Conservation (phyloP, 2,888 invertebrate species). For the Eulithis prunata region DNA sequence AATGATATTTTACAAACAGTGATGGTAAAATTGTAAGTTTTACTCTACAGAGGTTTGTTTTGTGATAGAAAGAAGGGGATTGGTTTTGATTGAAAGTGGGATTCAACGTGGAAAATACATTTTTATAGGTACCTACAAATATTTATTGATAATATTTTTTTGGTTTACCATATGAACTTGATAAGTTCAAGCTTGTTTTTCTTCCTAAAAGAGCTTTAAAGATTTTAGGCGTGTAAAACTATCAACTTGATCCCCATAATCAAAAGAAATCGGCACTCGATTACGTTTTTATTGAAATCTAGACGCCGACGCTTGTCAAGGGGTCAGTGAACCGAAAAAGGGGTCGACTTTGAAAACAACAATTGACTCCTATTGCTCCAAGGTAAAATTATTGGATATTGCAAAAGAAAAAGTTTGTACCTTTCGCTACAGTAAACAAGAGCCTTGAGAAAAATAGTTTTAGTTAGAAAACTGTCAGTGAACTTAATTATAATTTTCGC, state of each 20-base stretch:
- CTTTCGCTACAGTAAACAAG: constrained; percentile 17
- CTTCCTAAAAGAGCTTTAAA: background rate
- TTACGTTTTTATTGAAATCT: constrained; percentile 29
- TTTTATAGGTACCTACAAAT: no score
- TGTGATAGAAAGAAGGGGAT: no score
- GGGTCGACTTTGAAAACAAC: constrained; percentile 37
- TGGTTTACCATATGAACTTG: no score
- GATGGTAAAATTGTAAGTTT: no score
- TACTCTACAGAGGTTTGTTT: no score
- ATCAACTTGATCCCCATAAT: constrained; percentile 20
- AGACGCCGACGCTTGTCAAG: constrained; percentile 28
- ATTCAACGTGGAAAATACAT: no score
- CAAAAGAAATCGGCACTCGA: constrained; percentile 25
- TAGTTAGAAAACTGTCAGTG: background rate
- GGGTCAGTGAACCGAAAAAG: constrained; percentile 32
- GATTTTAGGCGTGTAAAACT: constrained; percentile 4
- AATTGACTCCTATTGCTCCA: constrained; percentile 29
- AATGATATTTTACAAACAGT: no score
- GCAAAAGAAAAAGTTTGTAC: constrained; percentile 18
- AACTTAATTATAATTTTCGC: background rate
- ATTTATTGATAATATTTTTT: no score
- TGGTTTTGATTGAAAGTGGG: no score
- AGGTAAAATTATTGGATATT: constrained; percentile 29
- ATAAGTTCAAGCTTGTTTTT: background rate
- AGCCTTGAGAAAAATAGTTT: constrained; percentile 10